Evolutionary conservation across 2,113 vertebrate species (phyloP).

Genomic region (Gobius niger): DNA sequence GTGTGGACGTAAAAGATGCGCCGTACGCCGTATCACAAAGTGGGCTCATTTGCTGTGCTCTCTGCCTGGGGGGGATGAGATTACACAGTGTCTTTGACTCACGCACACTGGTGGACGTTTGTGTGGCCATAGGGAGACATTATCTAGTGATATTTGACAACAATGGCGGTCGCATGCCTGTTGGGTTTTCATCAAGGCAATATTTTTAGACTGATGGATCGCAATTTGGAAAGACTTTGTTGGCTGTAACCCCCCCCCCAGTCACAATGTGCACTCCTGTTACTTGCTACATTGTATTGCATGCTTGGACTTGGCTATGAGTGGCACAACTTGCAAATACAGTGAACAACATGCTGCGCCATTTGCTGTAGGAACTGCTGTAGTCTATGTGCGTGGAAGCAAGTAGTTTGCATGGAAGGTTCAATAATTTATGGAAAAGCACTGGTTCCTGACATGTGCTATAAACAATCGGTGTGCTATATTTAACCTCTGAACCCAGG

Average conservation of each 20-base stretch:
- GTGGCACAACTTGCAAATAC: too few species aligned
- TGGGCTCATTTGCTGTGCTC: constrained; percentile 38
- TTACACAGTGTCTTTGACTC: constrained; percentile 40
- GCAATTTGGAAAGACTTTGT: neutral
- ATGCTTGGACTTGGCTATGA: too few species aligned
- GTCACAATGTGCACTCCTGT: neutral
- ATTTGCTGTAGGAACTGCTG: too few species aligned
- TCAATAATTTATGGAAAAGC: too few species aligned
- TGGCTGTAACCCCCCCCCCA: neutral
- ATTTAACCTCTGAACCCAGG: too few species aligned
- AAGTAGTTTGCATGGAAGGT: too few species aligned
- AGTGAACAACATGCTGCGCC: too few species aligned
- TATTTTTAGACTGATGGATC: neutral
- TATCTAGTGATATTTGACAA: constrained; percentile 21
- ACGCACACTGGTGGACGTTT: constrained; percentile 35
- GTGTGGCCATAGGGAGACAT: constrained; percentile 43
- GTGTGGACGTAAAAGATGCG: constrained; percentile 40
- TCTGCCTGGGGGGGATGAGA: constrained; percentile 49
- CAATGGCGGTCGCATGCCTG: neutral
- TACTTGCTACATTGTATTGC: neutral
- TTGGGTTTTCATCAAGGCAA: neutral
- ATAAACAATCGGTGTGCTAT: too few species aligned
- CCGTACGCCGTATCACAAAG: constrained; percentile 38
- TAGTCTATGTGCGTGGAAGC: too few species aligned
- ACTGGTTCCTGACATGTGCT: too few species aligned